Conservation (phyloP, 1,140 invertebrate species). For the Calosoma granatense region DNA sequence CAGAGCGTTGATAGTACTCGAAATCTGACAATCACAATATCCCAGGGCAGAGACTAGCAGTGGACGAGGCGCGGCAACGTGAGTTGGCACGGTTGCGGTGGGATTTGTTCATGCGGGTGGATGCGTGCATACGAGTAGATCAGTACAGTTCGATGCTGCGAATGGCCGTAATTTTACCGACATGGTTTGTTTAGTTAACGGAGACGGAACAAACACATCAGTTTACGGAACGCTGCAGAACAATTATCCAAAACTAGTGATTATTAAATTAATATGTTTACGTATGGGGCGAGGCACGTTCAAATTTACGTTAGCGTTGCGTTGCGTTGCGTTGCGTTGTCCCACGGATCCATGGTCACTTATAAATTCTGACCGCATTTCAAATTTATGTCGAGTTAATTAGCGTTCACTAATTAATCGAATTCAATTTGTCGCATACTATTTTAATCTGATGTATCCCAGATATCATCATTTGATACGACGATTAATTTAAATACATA, state of each 20-base stretch:
- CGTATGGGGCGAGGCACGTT: neutral
- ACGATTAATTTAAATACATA: slow-evolving; percentile 5
- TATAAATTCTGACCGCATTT: slow-evolving; percentile 4
- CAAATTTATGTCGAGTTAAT: slow-evolving; percentile 4
- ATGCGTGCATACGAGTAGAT: no score
- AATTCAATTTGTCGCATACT: slow-evolving; percentile 1
- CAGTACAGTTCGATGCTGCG: no score
- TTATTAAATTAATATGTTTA: neutral
- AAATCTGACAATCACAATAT: neutral
- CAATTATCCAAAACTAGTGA: neutral
- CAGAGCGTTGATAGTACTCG: neutral
- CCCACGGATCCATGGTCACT: neutral
- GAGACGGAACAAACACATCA: neutral
- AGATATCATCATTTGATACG: slow-evolving; percentile 6
- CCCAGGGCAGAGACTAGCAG: neutral
- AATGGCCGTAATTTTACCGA: no score
- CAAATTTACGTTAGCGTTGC: neutral
- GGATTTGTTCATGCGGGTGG: no score
- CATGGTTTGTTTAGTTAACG: neutral
- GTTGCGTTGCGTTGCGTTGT: neutral
- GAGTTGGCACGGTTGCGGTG: no score
- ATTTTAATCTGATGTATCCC: slow-evolving; percentile 1
- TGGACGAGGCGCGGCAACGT: no score
- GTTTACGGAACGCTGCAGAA: neutral
- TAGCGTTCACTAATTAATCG: slow-evolving; percentile 7